Base-by-base conservation (phyloP, 2,113 vertebrate genomes). In the Hydropotes inermis region DNA sequence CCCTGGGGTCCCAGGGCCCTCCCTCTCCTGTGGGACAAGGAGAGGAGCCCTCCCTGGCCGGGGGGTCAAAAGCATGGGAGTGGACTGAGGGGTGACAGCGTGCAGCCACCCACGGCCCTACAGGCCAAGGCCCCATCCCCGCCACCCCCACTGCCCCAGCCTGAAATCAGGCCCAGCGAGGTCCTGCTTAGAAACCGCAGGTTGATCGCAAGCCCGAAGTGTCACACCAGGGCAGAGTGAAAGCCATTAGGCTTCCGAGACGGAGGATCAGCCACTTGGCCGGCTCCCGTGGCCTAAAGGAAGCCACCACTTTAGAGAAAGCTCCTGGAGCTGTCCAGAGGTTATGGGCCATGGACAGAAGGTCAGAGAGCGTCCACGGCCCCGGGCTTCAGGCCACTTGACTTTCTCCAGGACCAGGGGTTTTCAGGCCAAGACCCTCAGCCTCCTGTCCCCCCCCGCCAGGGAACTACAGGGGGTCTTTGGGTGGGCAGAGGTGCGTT, bases 61-160 rank as follows among this genome's bases (percentile, higher is more conserved):
- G 39, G 12, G n/a, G 2, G 7, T 54, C 2, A 7, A n/a, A 91
- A 47, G 52, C 19, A 0, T 2, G 0, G 16, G 54, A 12, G 52
- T 7, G 30, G 3, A 3, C 1, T 0, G 0, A 0, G 33, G 3
- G 0, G 79, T 36, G 30, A 83, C 33, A 30, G 5, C 4, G 5
- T 13, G 1, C 0, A 4, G 61, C 3, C 2, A 1, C 54, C 15
- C 0, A 5, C 0, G 21, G 52, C 7, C 55, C 61, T 45, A 2
- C 1, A 9, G 88, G 54, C 70, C 27, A 2, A 55, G 43, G 60
- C 13, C 50, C 50, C 30, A 2, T 5, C 6, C 54, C 28, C 1
- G 2, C 2, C 0, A 60, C 25, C 74, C 85, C 50, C 4, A 0
- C 36, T 5, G 2, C 27, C 43, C 39, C 21, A 0, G 74, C 70